Evolutionary conservation across 2,797 vertebrate species (phyloP).

Genomic region (Botia almorhae): DNA sequence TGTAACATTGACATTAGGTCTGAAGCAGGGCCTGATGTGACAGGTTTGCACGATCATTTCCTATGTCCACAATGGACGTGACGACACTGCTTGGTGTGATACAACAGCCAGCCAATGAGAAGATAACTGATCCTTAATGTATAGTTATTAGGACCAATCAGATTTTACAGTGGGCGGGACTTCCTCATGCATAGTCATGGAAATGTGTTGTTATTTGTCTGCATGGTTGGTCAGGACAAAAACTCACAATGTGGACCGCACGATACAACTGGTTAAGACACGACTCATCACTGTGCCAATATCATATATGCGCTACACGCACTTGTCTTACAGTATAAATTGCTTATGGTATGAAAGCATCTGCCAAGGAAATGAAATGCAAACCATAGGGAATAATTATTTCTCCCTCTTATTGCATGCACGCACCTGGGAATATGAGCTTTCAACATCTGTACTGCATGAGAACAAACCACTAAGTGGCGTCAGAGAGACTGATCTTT

Average conservation of each 20-base stretch:
- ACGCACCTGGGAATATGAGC: conserved; percentile 29
- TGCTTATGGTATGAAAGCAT: not conserved
- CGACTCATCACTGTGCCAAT: not conserved
- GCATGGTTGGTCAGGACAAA: not conserved
- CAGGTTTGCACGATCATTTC: not conserved
- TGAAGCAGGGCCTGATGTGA: not conserved
- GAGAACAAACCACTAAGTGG: conserved; percentile 30
- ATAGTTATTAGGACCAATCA: not conserved
- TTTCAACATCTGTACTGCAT: conserved; percentile 22
- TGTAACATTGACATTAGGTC: conserved; percentile 22
- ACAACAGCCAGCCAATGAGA: not conserved
- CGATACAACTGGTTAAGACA: not conserved
- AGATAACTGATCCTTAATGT: not conserved
- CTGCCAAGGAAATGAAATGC: conserved; percentile 8
- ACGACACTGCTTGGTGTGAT: not conserved
- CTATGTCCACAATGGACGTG: not conserved
- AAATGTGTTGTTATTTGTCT: not conserved
- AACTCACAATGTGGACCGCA: not conserved
- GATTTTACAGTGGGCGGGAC: not conserved
- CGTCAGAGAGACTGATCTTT: conserved; percentile 39
- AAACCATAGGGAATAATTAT: conserved; percentile 23
- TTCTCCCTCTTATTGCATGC: conserved; percentile 13
- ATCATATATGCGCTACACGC: conserved; percentile 1
- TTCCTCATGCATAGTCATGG: not conserved
- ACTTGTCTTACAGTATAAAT: conserved; percentile 8